Conservation (phyloP, 1,140 invertebrate species). For the Aricia agestis region DNA sequence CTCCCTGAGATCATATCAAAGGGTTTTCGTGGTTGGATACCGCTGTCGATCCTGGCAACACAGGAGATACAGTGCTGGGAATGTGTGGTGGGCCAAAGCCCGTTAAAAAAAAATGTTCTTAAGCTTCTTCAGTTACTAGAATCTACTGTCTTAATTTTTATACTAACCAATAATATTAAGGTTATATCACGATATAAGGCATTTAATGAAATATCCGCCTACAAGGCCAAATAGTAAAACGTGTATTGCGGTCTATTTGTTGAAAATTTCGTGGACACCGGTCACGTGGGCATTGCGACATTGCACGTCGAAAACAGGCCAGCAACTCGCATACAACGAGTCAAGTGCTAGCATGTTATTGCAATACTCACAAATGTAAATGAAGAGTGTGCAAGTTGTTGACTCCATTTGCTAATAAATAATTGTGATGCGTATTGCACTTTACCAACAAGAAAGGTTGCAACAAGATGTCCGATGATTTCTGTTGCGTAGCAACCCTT, state of each 20-base stretch:
- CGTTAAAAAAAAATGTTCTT: no score
- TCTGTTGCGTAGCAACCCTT: neutral
- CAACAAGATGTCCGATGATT: neutral
- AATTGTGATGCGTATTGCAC: neutral
- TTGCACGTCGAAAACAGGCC: neutral
- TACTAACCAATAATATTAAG: no score
- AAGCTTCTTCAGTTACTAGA: no score
- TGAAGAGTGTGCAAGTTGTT: neutral
- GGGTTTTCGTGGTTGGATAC: no score
- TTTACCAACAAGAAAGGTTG: neutral
- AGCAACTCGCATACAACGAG: neutral
- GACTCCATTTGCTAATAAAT: neutral
- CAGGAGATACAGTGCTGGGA: no score
- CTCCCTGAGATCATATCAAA: no score
- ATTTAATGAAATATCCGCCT: neutral
- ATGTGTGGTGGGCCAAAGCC: no score
- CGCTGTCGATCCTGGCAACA: no score
- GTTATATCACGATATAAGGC: no score
- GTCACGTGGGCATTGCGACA: neutral
- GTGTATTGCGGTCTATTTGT: conserved; percentile 58
- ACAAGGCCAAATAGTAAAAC: conserved; percentile 27
- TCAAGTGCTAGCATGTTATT: neutral
- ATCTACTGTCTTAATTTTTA: no score
- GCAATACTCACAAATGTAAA: neutral
- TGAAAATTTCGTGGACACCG: conserved; percentile 29